These are phyloP conservation scores for Drosophila anceps DNA, from an alignment of 2,888 invertebrate genomes.

Conservation along the genomic window DNA sequence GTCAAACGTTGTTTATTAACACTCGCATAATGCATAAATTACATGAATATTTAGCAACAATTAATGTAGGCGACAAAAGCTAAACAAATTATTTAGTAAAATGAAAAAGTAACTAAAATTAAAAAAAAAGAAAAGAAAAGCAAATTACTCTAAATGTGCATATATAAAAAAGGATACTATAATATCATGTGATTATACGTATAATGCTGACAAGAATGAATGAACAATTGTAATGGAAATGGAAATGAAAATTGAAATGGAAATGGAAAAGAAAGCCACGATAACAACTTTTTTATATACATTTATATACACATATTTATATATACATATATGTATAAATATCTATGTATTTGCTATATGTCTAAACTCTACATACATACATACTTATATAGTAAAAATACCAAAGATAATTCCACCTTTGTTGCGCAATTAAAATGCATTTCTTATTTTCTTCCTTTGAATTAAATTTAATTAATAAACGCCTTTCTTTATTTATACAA, in stretches of 20 bases:
- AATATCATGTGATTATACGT: conserved; percentile 71
- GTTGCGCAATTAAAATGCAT: conserved; percentile 80
- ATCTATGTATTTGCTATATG: conserved; percentile 24
- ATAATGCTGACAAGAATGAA: conserved; percentile 45
- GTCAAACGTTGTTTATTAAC: conserved; percentile 63
- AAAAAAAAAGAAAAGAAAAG: conserved; percentile 15
- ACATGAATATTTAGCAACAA: conserved; percentile 62
- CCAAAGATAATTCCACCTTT: conserved; percentile 81
- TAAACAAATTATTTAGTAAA: conserved; percentile 46
- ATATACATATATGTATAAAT: conserved; percentile 2
- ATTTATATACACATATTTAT: conserved; percentile 42
- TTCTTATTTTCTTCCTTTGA: conserved; percentile 74
- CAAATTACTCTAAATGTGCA: conserved; percentile 63
- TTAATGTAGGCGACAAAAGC: conserved; percentile 64
- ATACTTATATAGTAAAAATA: conserved; percentile 74
- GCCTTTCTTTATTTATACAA: conserved; percentile 74
- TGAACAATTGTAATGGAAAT: conserved; percentile 23
- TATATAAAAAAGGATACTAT: conserved; percentile 61
- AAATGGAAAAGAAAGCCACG: conserved; percentile 37
- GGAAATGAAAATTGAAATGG: conserved; percentile 6
- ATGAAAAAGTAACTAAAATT: conserved; percentile 35
- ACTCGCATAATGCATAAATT: conserved; percentile 59
- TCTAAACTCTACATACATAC: conserved; percentile 21
- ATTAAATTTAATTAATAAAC: conserved; percentile 72
- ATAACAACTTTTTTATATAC: conserved; percentile 67